Conservation (phyloP, 2,888 invertebrate species). For the Hirtodrosophila trivittata region DNA sequence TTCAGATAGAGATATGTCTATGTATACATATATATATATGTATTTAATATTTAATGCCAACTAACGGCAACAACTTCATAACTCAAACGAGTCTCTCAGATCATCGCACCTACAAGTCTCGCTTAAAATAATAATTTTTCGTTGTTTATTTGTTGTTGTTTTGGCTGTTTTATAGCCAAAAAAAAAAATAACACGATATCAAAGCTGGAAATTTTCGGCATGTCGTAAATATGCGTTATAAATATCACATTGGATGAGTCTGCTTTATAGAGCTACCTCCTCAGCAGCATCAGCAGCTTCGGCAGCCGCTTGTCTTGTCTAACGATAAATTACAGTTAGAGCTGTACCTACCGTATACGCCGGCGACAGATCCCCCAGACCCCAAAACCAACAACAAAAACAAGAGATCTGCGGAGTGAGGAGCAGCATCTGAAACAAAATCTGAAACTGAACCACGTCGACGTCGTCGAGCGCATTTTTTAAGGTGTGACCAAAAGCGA, state of each 20-base stretch:
- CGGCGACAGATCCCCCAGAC: constrained; percentile 30
- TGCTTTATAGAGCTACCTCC: constrained; percentile 38
- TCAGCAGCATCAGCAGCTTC: constrained; percentile 30
- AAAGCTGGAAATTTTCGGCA: constrained; percentile 57
- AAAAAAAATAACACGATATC: constrained; percentile 25
- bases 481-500: constrained; percentile 82
- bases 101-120: constrained; percentile 49
- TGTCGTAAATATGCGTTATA: constrained; percentile 74
- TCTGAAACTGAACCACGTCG: constrained; percentile 40
- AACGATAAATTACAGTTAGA: constrained; percentile 80
- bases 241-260: constrained; percentile 63
- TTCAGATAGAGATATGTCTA: too few species aligned
- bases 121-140: constrained; percentile 39
- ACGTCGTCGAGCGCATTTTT: constrained; percentile 55
- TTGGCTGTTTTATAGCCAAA: constrained; percentile 31
- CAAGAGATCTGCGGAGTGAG: constrained; percentile 8
- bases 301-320: constrained; percentile 76
- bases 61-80: constrained; percentile 65
- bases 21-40: constrained; percentile 7
- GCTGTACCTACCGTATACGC: constrained; percentile 77
- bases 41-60: constrained; percentile 51
- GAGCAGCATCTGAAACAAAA: background rate
- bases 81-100: constrained; percentile 42
- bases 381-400: constrained; percentile 10
- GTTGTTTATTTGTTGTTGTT: constrained; percentile 23